Evolutionary conservation across 2,113 vertebrate genomes (phyloP).

Genomic region (Burhinus oedicnemus): DNA sequence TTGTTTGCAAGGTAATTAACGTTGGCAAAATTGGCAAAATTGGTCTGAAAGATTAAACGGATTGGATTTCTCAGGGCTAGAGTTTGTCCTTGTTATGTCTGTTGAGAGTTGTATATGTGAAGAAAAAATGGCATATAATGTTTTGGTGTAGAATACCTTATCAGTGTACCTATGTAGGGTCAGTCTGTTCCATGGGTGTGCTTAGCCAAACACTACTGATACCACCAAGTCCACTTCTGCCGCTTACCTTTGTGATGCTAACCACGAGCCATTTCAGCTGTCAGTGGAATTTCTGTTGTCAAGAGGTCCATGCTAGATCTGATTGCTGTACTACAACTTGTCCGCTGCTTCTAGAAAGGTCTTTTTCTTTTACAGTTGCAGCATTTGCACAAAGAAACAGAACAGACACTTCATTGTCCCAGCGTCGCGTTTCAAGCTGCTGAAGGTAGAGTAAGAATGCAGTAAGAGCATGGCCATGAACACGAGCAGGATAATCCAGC

Average conservation of each 20-base stretch:
- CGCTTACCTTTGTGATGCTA: neutral
- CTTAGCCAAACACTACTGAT: neutral
- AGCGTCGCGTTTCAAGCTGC: slow-evolving; percentile 84
- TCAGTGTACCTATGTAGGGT: neutral
- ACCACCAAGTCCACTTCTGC: neutral
- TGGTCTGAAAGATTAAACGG: neutral
- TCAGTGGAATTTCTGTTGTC: neutral
- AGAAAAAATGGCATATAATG: neutral
- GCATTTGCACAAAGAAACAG: slow-evolving; percentile 96
- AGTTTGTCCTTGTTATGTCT: neutral
- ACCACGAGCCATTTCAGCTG: neutral
- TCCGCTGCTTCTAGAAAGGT: neutral
- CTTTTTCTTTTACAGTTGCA: slow-evolving; percentile 84
- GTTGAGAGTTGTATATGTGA: neutral
- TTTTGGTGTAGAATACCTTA: neutral
- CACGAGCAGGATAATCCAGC: neutral
- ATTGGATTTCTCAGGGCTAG: neutral
- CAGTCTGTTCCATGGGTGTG: neutral
- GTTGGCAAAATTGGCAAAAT: neutral
- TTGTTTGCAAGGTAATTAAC: neutral
- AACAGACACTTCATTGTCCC: slow-evolving; percentile 94
- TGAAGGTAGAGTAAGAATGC: slow-evolving; percentile 81
- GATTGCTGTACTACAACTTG: neutral
- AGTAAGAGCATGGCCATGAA: neutral
- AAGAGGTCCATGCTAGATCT: neutral